Conservation (phyloP, 2,888 invertebrate species). For the Vanessa cardui region DNA sequence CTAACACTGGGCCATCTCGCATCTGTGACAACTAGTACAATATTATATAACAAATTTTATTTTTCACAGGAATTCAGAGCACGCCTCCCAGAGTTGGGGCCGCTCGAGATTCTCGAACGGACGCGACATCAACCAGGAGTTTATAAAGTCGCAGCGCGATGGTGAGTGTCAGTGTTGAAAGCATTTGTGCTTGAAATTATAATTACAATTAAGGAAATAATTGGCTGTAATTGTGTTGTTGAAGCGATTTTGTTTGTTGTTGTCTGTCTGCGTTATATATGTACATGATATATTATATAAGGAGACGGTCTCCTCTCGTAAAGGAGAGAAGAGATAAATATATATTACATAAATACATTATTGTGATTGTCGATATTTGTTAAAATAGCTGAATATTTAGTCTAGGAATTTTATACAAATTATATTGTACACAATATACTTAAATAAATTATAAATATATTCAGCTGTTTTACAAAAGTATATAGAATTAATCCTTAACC, state of each 20-base stretch:
- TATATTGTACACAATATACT: not conserved
- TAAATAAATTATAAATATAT: not conserved
- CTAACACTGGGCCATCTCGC: too few species aligned
- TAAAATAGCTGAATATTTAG: not conserved
- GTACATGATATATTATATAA: too few species aligned
- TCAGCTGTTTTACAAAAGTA: not conserved
- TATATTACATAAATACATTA: not conserved
- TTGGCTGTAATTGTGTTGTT: slow-evolving; percentile 6
- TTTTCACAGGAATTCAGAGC: slow-evolving; percentile 54
- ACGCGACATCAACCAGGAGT: slow-evolving; percentile 70
- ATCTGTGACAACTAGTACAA: too few species aligned
- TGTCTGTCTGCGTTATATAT: too few species aligned
- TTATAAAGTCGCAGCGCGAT: slow-evolving; percentile 69
- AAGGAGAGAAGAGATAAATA: too few species aligned
- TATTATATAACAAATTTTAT: too few species aligned
- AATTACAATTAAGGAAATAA: too few species aligned
- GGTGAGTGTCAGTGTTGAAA: too few species aligned
- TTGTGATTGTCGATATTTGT: not conserved
- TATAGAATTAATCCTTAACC: slow-evolving; percentile 6
- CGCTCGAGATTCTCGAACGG: slow-evolving; percentile 73
- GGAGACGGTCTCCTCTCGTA: not conserved
- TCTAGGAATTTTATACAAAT: not conserved
- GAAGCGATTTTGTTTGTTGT: not conserved
- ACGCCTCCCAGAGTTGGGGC: slow-evolving; percentile 61
- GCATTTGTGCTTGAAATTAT: too few species aligned